A percentile compares a stretch with the other conserved stretches of the same genome.
Evolutionary conservation across 2,888 invertebrate species (phyloP).

Genomic region (Caenorhabditis zanzibari): DNA sequence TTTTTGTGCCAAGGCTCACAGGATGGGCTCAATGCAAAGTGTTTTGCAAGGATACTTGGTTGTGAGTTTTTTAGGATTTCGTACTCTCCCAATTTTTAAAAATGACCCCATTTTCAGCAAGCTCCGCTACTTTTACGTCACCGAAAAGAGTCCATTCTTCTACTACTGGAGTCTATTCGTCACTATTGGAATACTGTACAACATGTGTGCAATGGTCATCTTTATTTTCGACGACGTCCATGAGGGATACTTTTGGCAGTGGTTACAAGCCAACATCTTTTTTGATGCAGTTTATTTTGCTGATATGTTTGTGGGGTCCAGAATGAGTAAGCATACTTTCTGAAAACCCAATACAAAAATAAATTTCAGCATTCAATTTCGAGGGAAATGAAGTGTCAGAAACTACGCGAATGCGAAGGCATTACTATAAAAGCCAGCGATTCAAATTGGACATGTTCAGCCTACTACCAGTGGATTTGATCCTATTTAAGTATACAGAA

Average conservation of each 20-base stretch:
- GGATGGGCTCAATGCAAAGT: constrained; percentile 29
- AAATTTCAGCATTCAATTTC: constrained; percentile 65
- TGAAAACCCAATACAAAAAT: not conserved
- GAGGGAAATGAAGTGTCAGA: constrained; percentile 68
- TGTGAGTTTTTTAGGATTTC: constrained; percentile 25
- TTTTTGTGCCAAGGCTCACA: not conserved
- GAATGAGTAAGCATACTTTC: constrained; percentile 70
- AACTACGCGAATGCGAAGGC: constrained; percentile 36
- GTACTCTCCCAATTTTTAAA: too few relatives aligned
- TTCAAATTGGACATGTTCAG: constrained; percentile 71
- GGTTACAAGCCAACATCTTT: constrained; percentile 74
- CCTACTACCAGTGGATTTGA: constrained; percentile 75
- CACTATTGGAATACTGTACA: constrained; percentile 78
- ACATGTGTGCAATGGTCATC: constrained; percentile 78
- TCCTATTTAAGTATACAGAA: constrained; percentile 60
- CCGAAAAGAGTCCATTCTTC: constrained; percentile 65
- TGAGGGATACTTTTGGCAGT: constrained; percentile 60
- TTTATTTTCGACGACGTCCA: constrained; percentile 82
- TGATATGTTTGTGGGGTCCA: constrained; percentile 76
- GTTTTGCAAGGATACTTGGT: constrained; percentile 1
- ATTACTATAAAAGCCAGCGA: constrained; percentile 62
- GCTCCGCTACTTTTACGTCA: constrained; percentile 49
- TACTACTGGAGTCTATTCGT: constrained; percentile 81
- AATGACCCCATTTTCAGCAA: constrained; percentile 54
- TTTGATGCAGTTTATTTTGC: constrained; percentile 74